phyloP scores from a whole-genome alignment of 2,888 invertebrate species.

The Ceratothoa steindachneri region DNA sequence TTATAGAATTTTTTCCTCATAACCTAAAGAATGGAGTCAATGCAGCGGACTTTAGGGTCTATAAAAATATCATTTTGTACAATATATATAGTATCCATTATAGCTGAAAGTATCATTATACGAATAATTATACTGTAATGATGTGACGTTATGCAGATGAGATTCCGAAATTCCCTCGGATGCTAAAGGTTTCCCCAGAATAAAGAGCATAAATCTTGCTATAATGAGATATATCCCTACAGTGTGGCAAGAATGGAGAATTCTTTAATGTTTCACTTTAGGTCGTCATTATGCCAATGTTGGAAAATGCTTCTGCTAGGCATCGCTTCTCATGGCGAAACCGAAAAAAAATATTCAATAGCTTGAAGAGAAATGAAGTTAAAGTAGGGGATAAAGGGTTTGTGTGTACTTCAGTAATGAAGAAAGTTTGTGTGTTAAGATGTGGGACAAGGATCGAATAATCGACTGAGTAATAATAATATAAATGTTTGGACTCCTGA shows the following conservation, averaged over 20 bases:
- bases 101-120: neutral
- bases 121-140: constrained; percentile 7
- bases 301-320: neutral
- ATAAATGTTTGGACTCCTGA: no score
- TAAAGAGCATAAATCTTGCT: neutral
- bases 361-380: neutral
- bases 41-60: neutral
- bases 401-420: no score
- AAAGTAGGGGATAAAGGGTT: no score
- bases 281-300: neutral
- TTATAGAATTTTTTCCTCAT: neutral
- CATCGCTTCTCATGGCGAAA: neutral
- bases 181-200: neutral
- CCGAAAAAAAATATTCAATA: neutral
- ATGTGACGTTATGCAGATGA: constrained; percentile 4
- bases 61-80: constrained; percentile 6
- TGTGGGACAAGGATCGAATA: no score
- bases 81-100: constrained; percentile 9
- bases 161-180: neutral
- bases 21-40: constrained; percentile 5
- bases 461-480: no score
- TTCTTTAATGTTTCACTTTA: constrained; percentile 13
- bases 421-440: no score
- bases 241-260: neutral
- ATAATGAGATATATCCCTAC: constrained; percentile 15